Base-by-base conservation (phyloP, 2,113 vertebrate genomes). In the Festucalex cinctus region DNA sequence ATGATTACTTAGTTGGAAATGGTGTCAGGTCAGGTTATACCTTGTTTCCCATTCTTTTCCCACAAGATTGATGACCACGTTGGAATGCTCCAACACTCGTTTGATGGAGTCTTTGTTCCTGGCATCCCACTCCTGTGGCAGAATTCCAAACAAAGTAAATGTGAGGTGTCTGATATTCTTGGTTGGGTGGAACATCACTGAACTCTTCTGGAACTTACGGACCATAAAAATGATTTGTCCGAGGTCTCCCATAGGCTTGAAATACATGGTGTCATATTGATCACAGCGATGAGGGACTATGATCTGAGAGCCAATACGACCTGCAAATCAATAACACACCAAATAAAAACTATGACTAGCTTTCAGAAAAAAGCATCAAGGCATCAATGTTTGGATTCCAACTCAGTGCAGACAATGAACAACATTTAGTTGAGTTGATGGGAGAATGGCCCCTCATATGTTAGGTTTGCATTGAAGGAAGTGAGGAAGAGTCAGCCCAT, bases 1-100 rank as follows among this genome's bases (percentile, higher is more conserved):
- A 57, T 32, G 26, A 8, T 32, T 44, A 63, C 7, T 63, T 46
- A 28, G 20, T 1, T 6, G n/a, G 9, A 16, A 63, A 24, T 32
- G 6, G 26, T 57, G 54, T 16, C 26, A 37, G 10, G 35, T n/a
- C 35, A n/a, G 9, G 9, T 22, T 20, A 37, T 60, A 98, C 97
- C 77, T 94, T 1, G 96, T 99, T 89, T 99, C 96, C 94, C 94
- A 99, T 28, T 98, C 96, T 82, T 86, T 91, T 65, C 97, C 96
- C 68, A 98, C 84, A 26, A 99, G 92, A 66, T 98, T 99, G 85
- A 98, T 94, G 85, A 98, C 97, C 46, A 98, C 94, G 16, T 94
- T 93, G 63, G 96, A 98, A 86, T 95, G 81, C 53, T 95, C 86
- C 66, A 99, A 63, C 0, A 94, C 96, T 79, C 72, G 93, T 76